Percentiles rank a stretch among this genome's conserved stretches.
Evolutionary conservation across 2,113 vertebrate species (phyloP).

Genomic region (Hippocampus mohnikei): DNA sequence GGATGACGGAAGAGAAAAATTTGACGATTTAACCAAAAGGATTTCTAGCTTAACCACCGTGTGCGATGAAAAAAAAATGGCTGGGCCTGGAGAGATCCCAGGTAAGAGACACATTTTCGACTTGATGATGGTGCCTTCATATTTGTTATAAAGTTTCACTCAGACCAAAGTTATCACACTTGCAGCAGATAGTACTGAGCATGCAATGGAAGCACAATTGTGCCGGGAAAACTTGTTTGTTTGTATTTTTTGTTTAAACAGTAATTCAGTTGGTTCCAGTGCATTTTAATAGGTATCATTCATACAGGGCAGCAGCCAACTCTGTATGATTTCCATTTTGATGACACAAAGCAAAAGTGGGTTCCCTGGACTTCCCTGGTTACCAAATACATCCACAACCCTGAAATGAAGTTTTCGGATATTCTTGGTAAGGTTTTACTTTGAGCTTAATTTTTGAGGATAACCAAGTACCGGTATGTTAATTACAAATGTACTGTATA

Average conservation of each 20-base stretch:
- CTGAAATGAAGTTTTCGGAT: slow-evolving; percentile 80
- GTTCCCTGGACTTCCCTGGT: slow-evolving; percentile 86
- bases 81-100: slow-evolving; percentile 84
- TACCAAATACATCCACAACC: slow-evolving; percentile 78
- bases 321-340: slow-evolving; percentile 92
- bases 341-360: slow-evolving; percentile 76
- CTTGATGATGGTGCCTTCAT: not conserved
- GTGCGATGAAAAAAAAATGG: slow-evolving; percentile 67
- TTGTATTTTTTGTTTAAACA: too few species aligned
- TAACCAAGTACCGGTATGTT: not conserved
- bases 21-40: slow-evolving; percentile 82
- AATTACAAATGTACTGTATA: not conserved
- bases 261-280: not conserved
- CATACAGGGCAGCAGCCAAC: slow-evolving; percentile 82
- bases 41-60: slow-evolving; percentile 73
- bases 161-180: too few species aligned
- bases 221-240: too few species aligned
- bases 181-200: not conserved
- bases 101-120: slow-evolving; percentile 67
- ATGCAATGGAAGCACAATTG: not conserved
- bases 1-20: slow-evolving; percentile 74
- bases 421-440: slow-evolving; percentile 80
- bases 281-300: not conserved
- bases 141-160: not conserved
- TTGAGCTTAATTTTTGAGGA: not conserved